Evolutionary conservation across 2,797 vertebrate genomes (phyloP), one percentile per base, ranked within the genome.

Genomic region (Microctenopoma lineatum): DNA sequence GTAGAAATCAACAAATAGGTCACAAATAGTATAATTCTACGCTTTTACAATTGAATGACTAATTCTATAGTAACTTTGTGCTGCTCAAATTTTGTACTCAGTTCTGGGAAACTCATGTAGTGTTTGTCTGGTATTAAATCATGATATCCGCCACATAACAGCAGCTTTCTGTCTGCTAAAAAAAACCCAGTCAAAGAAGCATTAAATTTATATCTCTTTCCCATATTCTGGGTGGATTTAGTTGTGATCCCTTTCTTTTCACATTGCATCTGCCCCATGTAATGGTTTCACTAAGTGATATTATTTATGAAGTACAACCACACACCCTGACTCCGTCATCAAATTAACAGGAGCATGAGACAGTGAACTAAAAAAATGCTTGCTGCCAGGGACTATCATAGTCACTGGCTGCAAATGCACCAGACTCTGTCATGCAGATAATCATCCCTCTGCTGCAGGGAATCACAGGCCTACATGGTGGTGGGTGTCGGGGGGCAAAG

Each of bases 291-390:
- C 80, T 77, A 84, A 88, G 84, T 69, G 75, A 73, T 87, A 88
- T 91, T 92, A 93, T 94, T 93, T 90, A 93, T 93, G 82, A 93
- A 92, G 91, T 87, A 84, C 83, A 81, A 70, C 70, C 64, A 46
- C 84, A 89, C 76, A 77, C 70, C 79, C 86, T 83, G 80, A 80
- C 79, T 73, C 90, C 81, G 84, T 93, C 92, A 90, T 93, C 76
- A 92, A 93, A 93, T 93, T 93, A 93, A 93, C 90, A 90, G 75
- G 63, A 92, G 88, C 87, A 89, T 76, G 77, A 89, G 86, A 91
- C 85, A 90, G 85, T 90, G 90, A 86, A 92, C 81, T 83, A 81
- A 88, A 89, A 41, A 90, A 92, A 88, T 71, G 88, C 83, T 87
- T 7, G 73, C 87, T 92, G 92, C 91, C 92, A 94, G 85, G 80